Conservation (phyloP, 2,888 invertebrate species). For the Acleris holmiana region DNA sequence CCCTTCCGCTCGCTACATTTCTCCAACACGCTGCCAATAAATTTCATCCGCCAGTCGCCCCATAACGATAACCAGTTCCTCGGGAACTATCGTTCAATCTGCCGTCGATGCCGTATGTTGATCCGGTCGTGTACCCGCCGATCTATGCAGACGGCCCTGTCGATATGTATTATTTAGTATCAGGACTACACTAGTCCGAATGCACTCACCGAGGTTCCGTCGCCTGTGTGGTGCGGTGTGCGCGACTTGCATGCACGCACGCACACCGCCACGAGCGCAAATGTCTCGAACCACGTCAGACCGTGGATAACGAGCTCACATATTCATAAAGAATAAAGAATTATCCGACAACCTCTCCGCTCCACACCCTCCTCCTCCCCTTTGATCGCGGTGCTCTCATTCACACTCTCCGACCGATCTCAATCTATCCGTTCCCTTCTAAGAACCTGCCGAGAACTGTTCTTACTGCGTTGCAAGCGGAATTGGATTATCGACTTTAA, state of each 20-base stretch:
- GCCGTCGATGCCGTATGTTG: slow-evolving; percentile 83
- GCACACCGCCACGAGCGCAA: slow-evolving; percentile 58
- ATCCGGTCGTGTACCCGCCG: slow-evolving; percentile 83
- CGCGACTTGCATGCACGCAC: slow-evolving; percentile 47
- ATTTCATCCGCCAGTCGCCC: slow-evolving; percentile 84
- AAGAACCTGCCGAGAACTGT: slow-evolving; percentile 67
- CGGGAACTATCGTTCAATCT: slow-evolving; percentile 85
- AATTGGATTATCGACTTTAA: slow-evolving; percentile 83
- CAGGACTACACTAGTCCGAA: slow-evolving; percentile 70
- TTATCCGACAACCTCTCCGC: slow-evolving; percentile 75
- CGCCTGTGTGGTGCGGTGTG: slow-evolving; percentile 43
- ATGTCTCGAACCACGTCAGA: slow-evolving; percentile 70
- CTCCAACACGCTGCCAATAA: slow-evolving; percentile 83
- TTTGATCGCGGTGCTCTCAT: slow-evolving; percentile 79
- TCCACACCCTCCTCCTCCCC: slow-evolving; percentile 61
- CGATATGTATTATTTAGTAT: slow-evolving; percentile 83
- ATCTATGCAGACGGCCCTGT: slow-evolving; percentile 79
- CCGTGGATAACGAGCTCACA: slow-evolving; percentile 81
- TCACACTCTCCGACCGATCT: slow-evolving; percentile 79
- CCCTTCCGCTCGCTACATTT: slow-evolving; percentile 85
- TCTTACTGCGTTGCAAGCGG: slow-evolving; percentile 58
- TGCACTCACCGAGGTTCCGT: slow-evolving; percentile 53
- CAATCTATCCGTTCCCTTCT: slow-evolving; percentile 81
- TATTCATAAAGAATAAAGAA: slow-evolving; percentile 85
- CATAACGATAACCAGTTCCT: slow-evolving; percentile 85